Percentiles rank a stretch among this genome's conserved stretches.
Conservation (phyloP, 2,797 vertebrate species). For the Moxostoma hubbsi region DNA sequence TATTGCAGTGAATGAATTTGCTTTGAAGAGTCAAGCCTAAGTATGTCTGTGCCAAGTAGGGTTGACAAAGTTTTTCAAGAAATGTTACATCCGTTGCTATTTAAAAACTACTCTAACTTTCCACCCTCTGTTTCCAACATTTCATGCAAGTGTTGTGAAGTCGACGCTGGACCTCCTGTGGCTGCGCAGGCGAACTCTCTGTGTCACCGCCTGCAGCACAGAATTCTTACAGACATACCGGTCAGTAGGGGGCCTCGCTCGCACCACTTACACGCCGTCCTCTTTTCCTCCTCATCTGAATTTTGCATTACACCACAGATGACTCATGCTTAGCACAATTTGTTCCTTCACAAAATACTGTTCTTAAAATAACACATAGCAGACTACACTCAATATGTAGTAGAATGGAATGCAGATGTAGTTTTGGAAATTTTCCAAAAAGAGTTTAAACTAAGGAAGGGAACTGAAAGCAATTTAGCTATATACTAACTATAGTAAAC, state of each 20-base stretch:
- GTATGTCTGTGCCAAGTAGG: not conserved
- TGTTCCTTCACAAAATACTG: constrained; percentile 34
- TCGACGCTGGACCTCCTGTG: constrained; percentile 15
- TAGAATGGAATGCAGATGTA: not conserved
- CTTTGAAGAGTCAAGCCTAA: not conserved
- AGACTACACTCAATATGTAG: constrained; percentile 44
- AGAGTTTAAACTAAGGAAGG: not conserved
- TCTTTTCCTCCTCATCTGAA: constrained; percentile 32
- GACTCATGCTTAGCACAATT: constrained; percentile 17
- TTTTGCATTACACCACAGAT: constrained; percentile 7
- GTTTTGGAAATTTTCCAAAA: not conserved
- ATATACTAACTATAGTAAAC: too few species aligned
- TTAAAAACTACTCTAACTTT: constrained; percentile 21
- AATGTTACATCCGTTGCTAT: not conserved
- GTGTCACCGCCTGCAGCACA: constrained; percentile 40
- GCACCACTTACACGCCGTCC: constrained; percentile 18
- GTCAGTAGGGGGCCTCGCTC: constrained; percentile 48
- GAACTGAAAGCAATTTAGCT: too few species aligned
- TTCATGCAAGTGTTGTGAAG: constrained; percentile 24
- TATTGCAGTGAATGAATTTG: constrained; percentile 35
- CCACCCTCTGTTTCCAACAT: constrained; percentile 23
- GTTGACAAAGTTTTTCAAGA: constrained; percentile 6
- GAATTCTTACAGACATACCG: constrained; percentile 21
- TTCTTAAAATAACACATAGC: constrained; percentile 54
- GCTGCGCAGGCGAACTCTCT: constrained; percentile 20